Evolutionary conservation across 1,140 invertebrate genomes (phyloP).

Genomic region (Heliothis virescens): DNA sequence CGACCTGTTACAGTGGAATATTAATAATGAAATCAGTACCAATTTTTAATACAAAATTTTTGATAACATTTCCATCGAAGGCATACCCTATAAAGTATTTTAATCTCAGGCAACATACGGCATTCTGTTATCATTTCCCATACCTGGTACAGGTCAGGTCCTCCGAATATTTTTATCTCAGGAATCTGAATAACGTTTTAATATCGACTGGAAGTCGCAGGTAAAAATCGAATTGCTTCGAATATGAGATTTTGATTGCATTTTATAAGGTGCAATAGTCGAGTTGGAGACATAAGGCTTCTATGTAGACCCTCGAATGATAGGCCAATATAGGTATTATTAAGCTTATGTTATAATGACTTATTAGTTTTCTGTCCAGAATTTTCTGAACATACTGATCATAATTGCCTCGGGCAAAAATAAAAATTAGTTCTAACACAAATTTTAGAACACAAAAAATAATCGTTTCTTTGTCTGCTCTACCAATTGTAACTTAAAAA

Average conservation of each 20-base stretch:
- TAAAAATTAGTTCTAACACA: no score
- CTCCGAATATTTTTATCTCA: constrained; percentile 12
- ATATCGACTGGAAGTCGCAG: constrained; percentile 27
- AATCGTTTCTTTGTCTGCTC: no score
- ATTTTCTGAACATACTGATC: constrained; percentile 20
- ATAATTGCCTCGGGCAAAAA: no score
- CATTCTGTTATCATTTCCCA: constrained; percentile 14
- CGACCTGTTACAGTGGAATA: no score
- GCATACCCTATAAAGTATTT: constrained; percentile 21
- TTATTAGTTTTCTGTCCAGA: neutral
- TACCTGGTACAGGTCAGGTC: constrained; percentile 27
- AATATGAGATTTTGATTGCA: constrained; percentile 31
- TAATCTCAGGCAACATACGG: constrained; percentile 6
- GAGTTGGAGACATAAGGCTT: constrained; percentile 2
- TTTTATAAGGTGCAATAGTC: constrained; percentile 16
- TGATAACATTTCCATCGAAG: neutral
- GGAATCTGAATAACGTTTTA: constrained; percentile 27
- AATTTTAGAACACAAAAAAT: no score
- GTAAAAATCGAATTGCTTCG: constrained; percentile 23
- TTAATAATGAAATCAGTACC: neutral
- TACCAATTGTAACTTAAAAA: neutral
- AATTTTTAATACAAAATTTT: constrained; percentile 3
- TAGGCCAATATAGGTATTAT: no score
- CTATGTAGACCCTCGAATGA: neutral
- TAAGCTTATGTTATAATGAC: no score